A percentile compares a stretch with the other conserved stretches of the same genome.
Conservation (phyloP, 2,888 invertebrate genomes). For the Dilophus febrilis region DNA sequence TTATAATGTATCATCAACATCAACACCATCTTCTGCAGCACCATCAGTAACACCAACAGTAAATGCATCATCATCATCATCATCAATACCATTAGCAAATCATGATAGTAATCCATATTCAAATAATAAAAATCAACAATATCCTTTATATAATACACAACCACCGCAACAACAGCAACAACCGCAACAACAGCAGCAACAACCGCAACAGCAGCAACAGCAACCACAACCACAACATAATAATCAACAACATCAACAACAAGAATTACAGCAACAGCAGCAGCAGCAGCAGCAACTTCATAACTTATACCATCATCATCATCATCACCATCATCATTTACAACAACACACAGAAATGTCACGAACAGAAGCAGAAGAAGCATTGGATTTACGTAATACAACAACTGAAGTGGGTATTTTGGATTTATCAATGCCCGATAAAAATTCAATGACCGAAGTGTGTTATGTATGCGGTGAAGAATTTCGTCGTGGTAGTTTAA, state of each 20-base stretch:
- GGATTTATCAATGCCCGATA: slow-evolving; percentile 83
- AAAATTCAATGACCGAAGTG: slow-evolving; percentile 77
- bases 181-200: neutral
- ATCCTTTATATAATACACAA: neutral
- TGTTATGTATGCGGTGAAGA: slow-evolving; percentile 85
- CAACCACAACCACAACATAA: neutral
- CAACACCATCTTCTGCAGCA: slow-evolving; percentile 19
- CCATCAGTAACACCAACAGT: slow-evolving; percentile 8
- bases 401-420: slow-evolving; percentile 65
- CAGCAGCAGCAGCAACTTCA: slow-evolving; percentile 11
- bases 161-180: neutral
- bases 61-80: slow-evolving; percentile 10
- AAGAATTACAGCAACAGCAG: slow-evolving; percentile 6
- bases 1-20: slow-evolving; percentile 11
- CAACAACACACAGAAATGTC: slow-evolving; percentile 18
- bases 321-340: slow-evolving; percentile 11
- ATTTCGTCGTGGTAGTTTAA: slow-evolving; percentile 63
- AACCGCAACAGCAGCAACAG: neutral
- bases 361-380: slow-evolving; percentile 23
- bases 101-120: neutral
- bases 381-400: slow-evolving; percentile 30
- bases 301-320: slow-evolving; percentile 9
- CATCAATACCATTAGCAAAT: neutral
- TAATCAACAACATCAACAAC: slow-evolving; percentile 6
- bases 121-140: neutral